phyloP scores from a whole-genome alignment of 92 coral and sea anemone genomes.

The Micromussa lordhowensis region DNA sequence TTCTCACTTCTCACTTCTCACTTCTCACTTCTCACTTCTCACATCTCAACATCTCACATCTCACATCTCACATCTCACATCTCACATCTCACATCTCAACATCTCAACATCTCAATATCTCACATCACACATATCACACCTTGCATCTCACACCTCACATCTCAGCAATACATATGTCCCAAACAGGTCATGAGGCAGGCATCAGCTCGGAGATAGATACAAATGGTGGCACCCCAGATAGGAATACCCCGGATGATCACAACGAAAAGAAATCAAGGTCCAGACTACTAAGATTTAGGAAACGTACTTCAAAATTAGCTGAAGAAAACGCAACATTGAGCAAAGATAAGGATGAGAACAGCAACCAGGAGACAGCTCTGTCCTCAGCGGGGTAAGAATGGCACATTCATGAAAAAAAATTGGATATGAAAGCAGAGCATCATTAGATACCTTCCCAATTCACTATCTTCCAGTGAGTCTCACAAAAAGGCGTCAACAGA shows the following conservation, averaged over 20 bases:
- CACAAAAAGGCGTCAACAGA: conserved; percentile 22
- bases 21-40: too few relatives aligned
- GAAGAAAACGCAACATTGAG: neutral
- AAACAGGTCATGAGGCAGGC: conserved; percentile 24
- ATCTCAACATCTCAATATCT: too few relatives aligned
- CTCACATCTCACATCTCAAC: too few relatives aligned
- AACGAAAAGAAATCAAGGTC: neutral
- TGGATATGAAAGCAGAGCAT: too few relatives aligned
- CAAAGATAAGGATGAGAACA: neutral
- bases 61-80: too few relatives aligned
- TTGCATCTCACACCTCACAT: neutral
- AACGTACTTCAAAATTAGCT: neutral
- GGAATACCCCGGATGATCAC: neutral
- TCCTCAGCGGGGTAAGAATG: conserved; percentile 14
- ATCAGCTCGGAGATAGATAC: neutral
- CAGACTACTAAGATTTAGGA: neutral
- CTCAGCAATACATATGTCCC: neutral
- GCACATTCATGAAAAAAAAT: neutral
- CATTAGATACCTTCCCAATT: neutral
- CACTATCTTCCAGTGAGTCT: conserved; percentile 12
- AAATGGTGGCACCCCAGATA: neutral
- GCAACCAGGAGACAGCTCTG: neutral
- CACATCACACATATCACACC: too few relatives aligned
- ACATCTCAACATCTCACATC: too few relatives aligned
- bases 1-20: too few relatives aligned